Evolutionary conservation across 2,113 vertebrate species (phyloP), one percentile per base, ranked within the genome.

Genomic region (Rhodinocichla rosea): DNA sequence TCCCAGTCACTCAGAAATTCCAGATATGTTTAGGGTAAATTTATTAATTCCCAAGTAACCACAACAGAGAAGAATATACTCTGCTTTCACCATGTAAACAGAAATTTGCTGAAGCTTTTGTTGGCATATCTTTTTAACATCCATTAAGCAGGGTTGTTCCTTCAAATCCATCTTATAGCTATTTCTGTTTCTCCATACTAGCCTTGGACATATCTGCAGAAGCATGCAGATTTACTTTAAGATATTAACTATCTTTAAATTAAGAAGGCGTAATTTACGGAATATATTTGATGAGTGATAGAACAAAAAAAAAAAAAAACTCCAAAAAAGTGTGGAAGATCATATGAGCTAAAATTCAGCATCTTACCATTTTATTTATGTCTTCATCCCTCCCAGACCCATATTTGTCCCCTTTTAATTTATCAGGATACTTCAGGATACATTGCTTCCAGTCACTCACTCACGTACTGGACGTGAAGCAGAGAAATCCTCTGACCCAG

Each of bases 401-500:
- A 12, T 26, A 42, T 39, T 57, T 78, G 2, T 35, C 47, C 19
- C 22, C 2, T 83, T 75, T 75, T 47, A 87, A 56, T 55, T 55
- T 67, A 39, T 27, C 19, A 63, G 6, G 4, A 55, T 67, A 19
- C 14, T 77, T 83, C 22, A 37, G 35, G 47, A 87, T 53, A 67
- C 15, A 22, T 39, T 27, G 53, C 30, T 70, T 65, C 13, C 44
- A 80, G 28, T 37, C 13, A 71, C 24, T 65, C 11, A 53, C 12
- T 73, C 1, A 1, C 13, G 7, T 63, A 12, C 8, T 55, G 13
- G 30, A 67, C 0, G 1, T 27, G 40, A 83, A 33, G 10, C 35
- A 89, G 47, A 92, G 39, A 81, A 85, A 92, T 71, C 22, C 37
- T 82, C 44, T 87, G 68, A 76, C 32, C 13, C 47, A 87, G 16